Evolutionary conservation across 2,888 invertebrate species (phyloP).

Genomic region (Monochamus alternatus): DNA sequence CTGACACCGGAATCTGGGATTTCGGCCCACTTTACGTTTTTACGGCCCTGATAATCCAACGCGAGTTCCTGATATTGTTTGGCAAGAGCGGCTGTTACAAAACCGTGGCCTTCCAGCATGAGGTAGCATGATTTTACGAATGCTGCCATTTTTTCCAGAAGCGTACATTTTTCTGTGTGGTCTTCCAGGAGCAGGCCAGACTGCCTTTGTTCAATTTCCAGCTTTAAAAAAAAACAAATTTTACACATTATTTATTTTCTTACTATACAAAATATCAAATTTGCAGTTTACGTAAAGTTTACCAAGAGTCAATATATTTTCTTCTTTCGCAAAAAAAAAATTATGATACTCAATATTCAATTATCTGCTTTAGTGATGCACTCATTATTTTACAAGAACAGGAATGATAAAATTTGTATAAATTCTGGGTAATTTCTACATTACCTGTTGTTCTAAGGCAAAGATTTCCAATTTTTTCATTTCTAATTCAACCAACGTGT

Average conservation of each 20-base stretch:
- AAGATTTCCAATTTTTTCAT: constrained; percentile 49
- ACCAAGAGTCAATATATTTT: too few species aligned
- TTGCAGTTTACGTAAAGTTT: too few species aligned
- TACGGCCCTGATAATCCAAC: constrained; percentile 75
- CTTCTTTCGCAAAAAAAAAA: too few species aligned
- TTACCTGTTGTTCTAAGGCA: constrained; percentile 49
- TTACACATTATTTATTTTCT: constrained; percentile 22
- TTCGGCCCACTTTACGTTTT: constrained; percentile 77
- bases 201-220: constrained; percentile 57
- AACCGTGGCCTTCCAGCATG: constrained; percentile 75
- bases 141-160: constrained; percentile 67
- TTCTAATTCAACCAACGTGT: constrained; percentile 51
- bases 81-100: constrained; percentile 74
- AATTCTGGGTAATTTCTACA: too few species aligned
- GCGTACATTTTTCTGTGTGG: constrained; percentile 55
- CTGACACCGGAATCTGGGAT: constrained; percentile 58
- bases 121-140: constrained; percentile 76
- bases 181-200: constrained; percentile 58
- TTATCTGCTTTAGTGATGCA: too few species aligned
- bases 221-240: constrained; percentile 49
- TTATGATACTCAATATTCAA: too few species aligned
- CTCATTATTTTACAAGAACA: too few species aligned
- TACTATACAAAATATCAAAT: neutral
- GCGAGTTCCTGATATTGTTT: constrained; percentile 76
- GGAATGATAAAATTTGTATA: too few species aligned